Evolutionary conservation across 2,113 vertebrate species (phyloP), one percentile per base, ranked within the genome.

Genomic region (Gnathonemus longibarbis): DNA sequence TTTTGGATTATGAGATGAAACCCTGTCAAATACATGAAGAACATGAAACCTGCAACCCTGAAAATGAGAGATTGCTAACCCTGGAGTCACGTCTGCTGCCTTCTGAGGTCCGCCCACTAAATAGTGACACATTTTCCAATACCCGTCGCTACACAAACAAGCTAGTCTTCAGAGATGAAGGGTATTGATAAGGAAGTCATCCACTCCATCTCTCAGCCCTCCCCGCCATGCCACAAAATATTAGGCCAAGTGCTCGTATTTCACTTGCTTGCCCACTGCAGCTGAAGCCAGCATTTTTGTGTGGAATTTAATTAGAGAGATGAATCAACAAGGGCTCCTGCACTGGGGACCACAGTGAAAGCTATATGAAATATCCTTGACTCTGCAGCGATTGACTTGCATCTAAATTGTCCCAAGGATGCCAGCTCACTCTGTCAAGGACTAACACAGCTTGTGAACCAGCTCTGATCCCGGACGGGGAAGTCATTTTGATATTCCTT

Each of bases 301-400:
- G 87, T 58, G 88, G 89, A 90, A 91, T 90, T 92, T 88, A 92
- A 92, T 91, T 91, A 92, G 35, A 90, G 50, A 35, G 90, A 90
- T 90, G 88, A 89, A 90, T 89, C 88, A 45, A 80, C 52, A 80
- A 19, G 74, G 74, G 15, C 48, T 45, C 70, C 35, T n/a, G 52
- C 86, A 27, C 35, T 42, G 66, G 35, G 77, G 24, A 53, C 89
- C 88, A 56, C 70, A 49, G 9, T 52, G 77, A 88, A 80, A 42
- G 77, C 21, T 35, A 58, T 27, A 91, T 92, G 90, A 91, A 89
- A 89, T 90, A 90, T 27, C 85, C 80, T 52, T 77, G 83, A 50
- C 83, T 53, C 83, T 39, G 89, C 80, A 53, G n/a, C 74, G 88
- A 52, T 56, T 56, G 74, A 83, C 88, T 45, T 52, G 49, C 17